These are phyloP conservation scores for Caenorhabditis sp. DNA, from an alignment of 2,888 invertebrate species.

Conservation along the genomic window DNA sequence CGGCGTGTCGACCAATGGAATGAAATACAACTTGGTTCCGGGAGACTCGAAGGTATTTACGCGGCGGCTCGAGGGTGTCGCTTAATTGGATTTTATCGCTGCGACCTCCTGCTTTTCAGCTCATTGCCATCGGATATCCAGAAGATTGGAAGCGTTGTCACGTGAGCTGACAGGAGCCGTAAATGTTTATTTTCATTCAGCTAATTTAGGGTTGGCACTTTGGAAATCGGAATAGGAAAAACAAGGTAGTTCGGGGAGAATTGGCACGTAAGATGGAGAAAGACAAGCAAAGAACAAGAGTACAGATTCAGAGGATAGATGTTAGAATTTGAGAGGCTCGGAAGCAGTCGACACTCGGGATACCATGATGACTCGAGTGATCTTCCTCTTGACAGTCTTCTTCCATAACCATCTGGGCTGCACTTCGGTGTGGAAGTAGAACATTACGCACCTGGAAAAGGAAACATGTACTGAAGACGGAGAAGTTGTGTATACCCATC, in stretches of 20 bases:
- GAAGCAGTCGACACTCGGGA: constrained; percentile 25
- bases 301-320: not conserved
- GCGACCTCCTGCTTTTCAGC: constrained; percentile 13
- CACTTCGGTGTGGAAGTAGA: constrained; percentile 47
- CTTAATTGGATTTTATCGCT: constrained; percentile 28
- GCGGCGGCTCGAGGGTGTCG: constrained; percentile 12
- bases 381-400: constrained; percentile 33
- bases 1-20: not conserved
- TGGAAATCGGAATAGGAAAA: not conserved
- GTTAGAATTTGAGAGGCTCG: not conserved
- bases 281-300: constrained; percentile 12
- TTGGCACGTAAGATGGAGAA: not conserved
- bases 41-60: constrained; percentile 31
- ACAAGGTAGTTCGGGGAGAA: not conserved
- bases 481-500: constrained; percentile 24
- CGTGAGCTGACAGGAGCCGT: not conserved
- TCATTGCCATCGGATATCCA: not conserved
- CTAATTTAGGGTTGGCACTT: not conserved
- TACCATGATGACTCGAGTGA: constrained; percentile 22
- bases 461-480: too few relatives aligned
- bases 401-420: constrained; percentile 48
- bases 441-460: constrained; percentile 37
- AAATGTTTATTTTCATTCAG: constrained; percentile 4
- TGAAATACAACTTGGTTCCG: constrained; percentile 33
- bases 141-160: constrained; percentile 1